Conservation (phyloP, 2,888 invertebrate species). For the Hypomecis atomaria region DNA sequence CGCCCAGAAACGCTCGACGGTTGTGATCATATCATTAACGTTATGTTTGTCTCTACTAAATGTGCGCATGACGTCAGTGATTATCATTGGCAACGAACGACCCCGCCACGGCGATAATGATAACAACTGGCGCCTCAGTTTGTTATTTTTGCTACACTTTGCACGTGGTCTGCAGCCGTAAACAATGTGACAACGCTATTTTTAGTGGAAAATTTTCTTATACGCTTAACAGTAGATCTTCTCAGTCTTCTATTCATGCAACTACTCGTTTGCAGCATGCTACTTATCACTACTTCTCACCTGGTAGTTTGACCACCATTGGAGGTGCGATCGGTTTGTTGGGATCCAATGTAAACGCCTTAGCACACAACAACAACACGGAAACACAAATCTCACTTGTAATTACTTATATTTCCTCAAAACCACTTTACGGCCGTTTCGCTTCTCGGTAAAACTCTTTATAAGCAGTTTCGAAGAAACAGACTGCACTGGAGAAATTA, state of each 20-base stretch:
- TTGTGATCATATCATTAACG: constrained; percentile 5
- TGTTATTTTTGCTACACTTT: constrained; percentile 48
- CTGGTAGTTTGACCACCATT: constrained; percentile 84
- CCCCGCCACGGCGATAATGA: constrained; percentile 57
- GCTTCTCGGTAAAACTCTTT: constrained; percentile 82
- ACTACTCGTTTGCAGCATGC: constrained; percentile 7
- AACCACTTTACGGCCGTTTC: constrained; percentile 81
- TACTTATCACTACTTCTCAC: constrained; percentile 57
- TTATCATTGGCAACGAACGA: constrained; percentile 57
- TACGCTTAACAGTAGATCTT: not conserved
- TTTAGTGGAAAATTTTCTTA: constrained; percentile 28
- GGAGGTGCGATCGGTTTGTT: constrained; percentile 76
- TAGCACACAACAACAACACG: constrained; percentile 70
- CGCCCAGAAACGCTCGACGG: not conserved
- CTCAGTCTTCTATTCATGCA: not conserved
- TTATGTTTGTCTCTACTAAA: constrained; percentile 28
- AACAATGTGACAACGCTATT: constrained; percentile 46
- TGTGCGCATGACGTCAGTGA: constrained; percentile 49
- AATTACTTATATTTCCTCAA: constrained; percentile 81
- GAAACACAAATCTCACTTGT: constrained; percentile 79
- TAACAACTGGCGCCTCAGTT: constrained; percentile 61
- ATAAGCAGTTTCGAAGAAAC: constrained; percentile 81
- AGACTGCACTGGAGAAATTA: constrained; percentile 80
- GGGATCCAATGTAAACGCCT: constrained; percentile 84
- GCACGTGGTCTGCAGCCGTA: constrained; percentile 51